Base-by-base conservation (phyloP, 2,113 vertebrate species). In the Scomber colias region DNA sequence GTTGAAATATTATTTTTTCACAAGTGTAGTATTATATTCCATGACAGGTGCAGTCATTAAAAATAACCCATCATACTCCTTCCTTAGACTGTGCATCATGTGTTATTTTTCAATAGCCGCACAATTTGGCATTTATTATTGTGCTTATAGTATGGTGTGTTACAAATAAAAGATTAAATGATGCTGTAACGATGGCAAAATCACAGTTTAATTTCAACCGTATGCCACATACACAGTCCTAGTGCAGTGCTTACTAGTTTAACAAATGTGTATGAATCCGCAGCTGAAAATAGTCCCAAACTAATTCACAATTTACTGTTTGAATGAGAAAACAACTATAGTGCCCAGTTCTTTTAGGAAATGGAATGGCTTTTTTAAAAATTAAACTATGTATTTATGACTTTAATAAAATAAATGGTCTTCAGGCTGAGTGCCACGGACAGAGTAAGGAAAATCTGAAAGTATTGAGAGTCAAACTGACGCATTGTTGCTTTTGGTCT, bases 331-430 rank as follows among this genome's bases (percentile, higher is more conserved):
- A 27, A 35, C 35, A 51, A 40, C 35, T 40, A 40, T 7, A 40
- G 35, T 40, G 35, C 35, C 35, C 35, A 40, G 35, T 7, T 40
- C 6, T 7, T 40, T 40, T 40, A 40, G 35, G 35, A 7, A 7
- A 40, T 40, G 7, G 8, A 35, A 8, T 35, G 8, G 35, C 35
- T 8, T 35, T 35, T 35, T 35, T 2, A 24, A 14, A 45, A n/a
- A 50, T 13, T 0, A 61, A 21, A 15, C 62, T 16, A 5, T 63
- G 17, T 30, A 15, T 24, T 11, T 46, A n/a, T n/a, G 21, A 71
- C 5, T 60, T 70, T 24, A 86, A 44, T 71, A 24, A 72, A 63
- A 24, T 12, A 35, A 67, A 61, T 54, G 19, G 15, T 21, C 53
- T 16, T 3, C 5, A 17, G 50, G 68, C 55, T n/a, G n/a, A 40